Base-by-base conservation (phyloP, 2,113 vertebrate species). In the Rhipidura dahli region DNA sequence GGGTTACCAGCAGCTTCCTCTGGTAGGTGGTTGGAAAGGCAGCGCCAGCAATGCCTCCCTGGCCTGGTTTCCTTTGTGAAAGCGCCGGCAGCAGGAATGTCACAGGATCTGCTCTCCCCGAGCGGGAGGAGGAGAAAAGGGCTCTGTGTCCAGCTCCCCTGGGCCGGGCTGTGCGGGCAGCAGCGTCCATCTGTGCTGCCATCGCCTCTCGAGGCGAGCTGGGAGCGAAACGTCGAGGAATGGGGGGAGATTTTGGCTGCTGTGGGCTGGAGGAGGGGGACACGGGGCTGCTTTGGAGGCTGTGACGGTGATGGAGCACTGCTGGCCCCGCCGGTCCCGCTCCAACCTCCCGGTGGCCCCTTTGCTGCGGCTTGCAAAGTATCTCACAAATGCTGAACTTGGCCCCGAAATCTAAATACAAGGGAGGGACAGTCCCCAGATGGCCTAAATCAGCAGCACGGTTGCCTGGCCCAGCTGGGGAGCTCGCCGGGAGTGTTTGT, bases 391-490 rank as follows among this genome's bases (percentile, higher is more conserved):
- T 83, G 90, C 94, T 91, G 90, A 94, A 83, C 94, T 97, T 95
- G 95, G 93, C 93, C 93, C 51, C 3, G 42, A 90, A 91, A 94
- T 93, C 93, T 87, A 96, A 96, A 94, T 96, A 96, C 8, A 10
- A 94, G 92, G 90, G 50, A 88, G 72, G 93, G 96, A 95, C 90
- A 70, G 96, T 97, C 87, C 95, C 95, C 96, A 97, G 95, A 87
- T 96, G 94, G 96, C 95, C 94, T 93, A 87, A 77, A 93, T 96
- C 94, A 96, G 91, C 90, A 24, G 95, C 94, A 87, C 27, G 19
- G 82, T 90, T 94, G 94, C 93, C 94, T 94, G 90, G 78, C 93
- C 75, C 85, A 39, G 95, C 95, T 57, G 93, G 78, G 93, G 93
- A 91, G 65, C 91, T 85, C 11, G n/a, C 81, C 19, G 65, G 87